Base-by-base conservation (phyloP, 2,888 invertebrate genomes). In the Dryadula phaetusa region DNA sequence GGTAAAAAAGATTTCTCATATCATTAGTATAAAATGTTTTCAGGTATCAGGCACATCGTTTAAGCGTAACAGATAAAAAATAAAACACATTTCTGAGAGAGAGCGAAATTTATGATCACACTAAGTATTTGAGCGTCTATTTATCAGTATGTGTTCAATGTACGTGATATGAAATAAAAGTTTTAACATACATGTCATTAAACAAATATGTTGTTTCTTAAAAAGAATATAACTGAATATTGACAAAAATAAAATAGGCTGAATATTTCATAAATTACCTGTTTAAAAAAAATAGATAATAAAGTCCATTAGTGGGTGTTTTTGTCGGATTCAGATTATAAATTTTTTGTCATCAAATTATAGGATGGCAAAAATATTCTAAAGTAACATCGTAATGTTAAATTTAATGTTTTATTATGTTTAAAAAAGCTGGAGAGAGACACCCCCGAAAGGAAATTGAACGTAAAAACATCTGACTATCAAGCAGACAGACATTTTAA, bases 71-170 rank as follows among this genome's bases (percentile, higher is more conserved):
- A 56, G 0, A 20, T 44, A 18, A 20, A 40, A 37, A 56, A 56
- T 56, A 56, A 56, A 56, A 40, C 56, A 56, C 40, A 40, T 40
- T 22, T 56, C 22, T 40, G 40, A n/a, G 56, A 16, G 4, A 40
- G 56, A 56, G 22, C n/a, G 22, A 40, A 22, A 56, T 56, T 56
- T 56, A 56, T 40, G 22, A 25, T 40, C 14, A 20, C 40, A 40
- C 54, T 20, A 56, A 56, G 56, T 56, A 40, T 56, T 20, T 40
- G 22, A 56, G 14, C 37, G 56, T 40, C n/a, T 25, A 56, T 54
- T 54, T 54, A 37, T 56, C 22, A 40, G 10, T 25, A n/a, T 40
- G 7, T 56, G 52, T 32, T 32, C 28, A 16, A 28, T 32, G 52
- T 32, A 32, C 52, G 52, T 52, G 52, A 52, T 28, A 18, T n/a